Evolutionary conservation across 2,888 invertebrate genomes (phyloP), one percentile per base, ranked within the genome.

Genomic region (Charanyca ferruginea): DNA sequence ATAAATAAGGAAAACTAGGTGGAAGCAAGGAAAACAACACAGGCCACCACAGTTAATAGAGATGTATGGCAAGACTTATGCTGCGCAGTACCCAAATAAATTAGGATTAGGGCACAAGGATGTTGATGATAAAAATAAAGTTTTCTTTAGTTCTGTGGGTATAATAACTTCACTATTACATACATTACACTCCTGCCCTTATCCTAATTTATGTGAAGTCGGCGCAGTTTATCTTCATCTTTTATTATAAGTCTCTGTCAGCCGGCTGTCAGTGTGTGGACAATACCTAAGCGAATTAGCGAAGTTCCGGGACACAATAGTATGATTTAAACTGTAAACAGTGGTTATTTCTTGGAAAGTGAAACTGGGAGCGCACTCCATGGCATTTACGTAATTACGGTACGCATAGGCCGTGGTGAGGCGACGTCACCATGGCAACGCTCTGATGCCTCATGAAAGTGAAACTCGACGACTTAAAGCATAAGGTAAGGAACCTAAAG

Each of bases 371-470:
- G 61, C 59, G 66, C 63, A 73, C 69, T 81, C 81, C 84, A 88
- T 87, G 83, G 86, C 83, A 79, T 87, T 90, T 87, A 87, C 86
- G 86, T 86, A 89, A 91, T 91, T 89, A 89, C 81, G 71, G 82
- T 80, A 87, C 75, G 85, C 87, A 87, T 74, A 72, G 77, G 85
- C 88, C 88, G 88, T 84, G 75, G 45, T 47, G 38, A 63, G 66
- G 73, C 80, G 83, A 82, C 85, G 74, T 77, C 77, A 52, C 90
- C 89, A 91, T 91, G 87, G 90, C 88, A 89, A 90, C 89, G 90
- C 88, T 89, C 89, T 89, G 87, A 90, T 92, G 89, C 87, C 81
- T 83, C 85, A 85, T 79, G 88, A 92, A 92, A 93, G 93, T 92
- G 91, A 91, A 93, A 91, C 86, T 80, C 85, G 78, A 78, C 82